These are phyloP conservation scores for Sogatella furcifera DNA, from an alignment of 1,140 invertebrate genomes.

Conservation along the genomic window DNA sequence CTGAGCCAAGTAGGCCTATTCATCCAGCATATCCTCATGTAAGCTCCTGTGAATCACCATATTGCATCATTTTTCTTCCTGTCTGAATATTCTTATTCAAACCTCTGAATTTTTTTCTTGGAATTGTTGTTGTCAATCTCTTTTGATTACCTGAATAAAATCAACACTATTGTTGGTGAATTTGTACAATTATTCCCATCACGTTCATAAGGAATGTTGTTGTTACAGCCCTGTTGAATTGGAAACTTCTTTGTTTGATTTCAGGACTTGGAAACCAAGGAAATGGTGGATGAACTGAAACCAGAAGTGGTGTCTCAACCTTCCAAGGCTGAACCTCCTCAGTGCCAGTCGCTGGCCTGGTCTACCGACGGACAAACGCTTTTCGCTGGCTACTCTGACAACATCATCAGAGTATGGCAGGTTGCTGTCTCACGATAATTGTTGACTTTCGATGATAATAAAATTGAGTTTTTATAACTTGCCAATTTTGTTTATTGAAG, in stretches of 20 bases:
- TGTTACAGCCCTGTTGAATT: not conserved
- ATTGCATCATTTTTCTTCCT: no score
- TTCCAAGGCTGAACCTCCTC: slow-evolving; percentile 79
- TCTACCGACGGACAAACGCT: slow-evolving; percentile 97
- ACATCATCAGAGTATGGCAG: slow-evolving; percentile 97
- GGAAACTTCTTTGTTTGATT: slow-evolving; percentile 13
- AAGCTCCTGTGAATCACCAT: no score
- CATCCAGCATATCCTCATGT: no score
- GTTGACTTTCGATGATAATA: no score
- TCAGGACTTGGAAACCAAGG: slow-evolving; percentile 96
- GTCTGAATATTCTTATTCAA: no score
- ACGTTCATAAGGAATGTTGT: not conserved
- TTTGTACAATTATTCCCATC: not conserved
- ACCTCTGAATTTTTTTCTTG: no score
- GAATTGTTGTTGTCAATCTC: no score
- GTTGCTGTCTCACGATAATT: slow-evolving; percentile 58
- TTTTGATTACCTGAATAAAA: no score
- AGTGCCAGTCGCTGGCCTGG: slow-evolving; percentile 97
- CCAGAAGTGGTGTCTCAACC: slow-evolving; percentile 78
- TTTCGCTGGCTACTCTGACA: slow-evolving; percentile 98
- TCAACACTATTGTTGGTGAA: no score
- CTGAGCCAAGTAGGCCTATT: no score
- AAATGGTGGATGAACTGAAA: slow-evolving; percentile 96
- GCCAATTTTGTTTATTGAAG: no score
- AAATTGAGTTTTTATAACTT: no score